Base-by-base conservation (phyloP, 2,797 vertebrate genomes). In the Jordanella pulchra region DNA sequence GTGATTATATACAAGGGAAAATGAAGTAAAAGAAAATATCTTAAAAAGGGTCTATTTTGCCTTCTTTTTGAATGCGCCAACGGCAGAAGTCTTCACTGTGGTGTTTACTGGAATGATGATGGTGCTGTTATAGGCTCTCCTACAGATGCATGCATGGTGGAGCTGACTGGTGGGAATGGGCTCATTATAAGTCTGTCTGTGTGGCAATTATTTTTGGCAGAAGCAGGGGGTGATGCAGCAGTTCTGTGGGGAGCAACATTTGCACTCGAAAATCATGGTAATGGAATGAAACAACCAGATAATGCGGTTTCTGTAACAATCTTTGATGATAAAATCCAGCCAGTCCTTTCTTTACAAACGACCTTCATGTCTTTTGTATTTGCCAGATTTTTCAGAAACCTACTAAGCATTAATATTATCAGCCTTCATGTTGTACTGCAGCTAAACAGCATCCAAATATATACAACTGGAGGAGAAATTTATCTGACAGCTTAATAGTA, bases 101-200 rank as follows among this genome's bases (percentile, higher is more conserved):
- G 23, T 63, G 60, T 63, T 63, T 35, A 63, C 35, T 25, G 60
- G 23, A 63, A 63, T 63, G 35, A 63, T 39, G 60, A 7, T 7
- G 60, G 56, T 13, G 10, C 18, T 60, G 58, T 39, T 60, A 35
- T 5, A 13, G 32, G 60, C 60, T 42, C 35, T 11, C 60, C 60
- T 42, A 13, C 60, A 63, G 35, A 23, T 42, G 60, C 23, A 71
- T 25, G 35, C 6, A 6, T 39, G 60, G 32, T 63, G 60, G 23
- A 42, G 35, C 35, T 15, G 60, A 63, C 60, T 63, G 35, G 35
- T 63, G 15, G 60, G 60, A 63, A 42, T 15, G 60, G 35, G 60
- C 60, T 42, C 35, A 42, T 63, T 42, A 63, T 63, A 63, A 42
- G 35, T 15, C 23, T 63, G 35, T 63, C 60, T 63, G 60, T 23